Evolutionary conservation across 2,797 vertebrate species (phyloP).

Genomic region (Syngnathus rostellatus): DNA sequence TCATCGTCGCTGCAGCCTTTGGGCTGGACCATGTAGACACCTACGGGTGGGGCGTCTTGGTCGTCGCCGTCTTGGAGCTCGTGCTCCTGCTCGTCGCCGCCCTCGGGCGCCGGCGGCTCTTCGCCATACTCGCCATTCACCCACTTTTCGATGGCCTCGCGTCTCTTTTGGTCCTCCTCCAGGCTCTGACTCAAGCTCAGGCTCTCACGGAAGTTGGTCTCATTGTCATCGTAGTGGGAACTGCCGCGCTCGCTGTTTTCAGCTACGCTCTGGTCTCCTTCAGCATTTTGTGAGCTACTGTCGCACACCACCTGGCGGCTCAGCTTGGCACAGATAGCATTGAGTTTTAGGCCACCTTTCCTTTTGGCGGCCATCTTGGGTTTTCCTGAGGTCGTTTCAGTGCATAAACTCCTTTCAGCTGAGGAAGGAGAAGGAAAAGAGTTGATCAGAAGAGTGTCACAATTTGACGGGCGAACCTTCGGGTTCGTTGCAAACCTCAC

Average conservation of each 20-base stretch:
- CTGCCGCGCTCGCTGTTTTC: conserved; percentile 75
- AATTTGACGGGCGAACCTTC: background rate
- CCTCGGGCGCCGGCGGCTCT: conserved; percentile 65
- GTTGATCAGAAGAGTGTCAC: background rate
- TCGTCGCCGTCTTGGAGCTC: conserved; percentile 62
- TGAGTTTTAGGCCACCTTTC: conserved; percentile 99
- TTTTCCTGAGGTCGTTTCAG: conserved; percentile 95
- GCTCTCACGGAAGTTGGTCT: conserved; percentile 72
- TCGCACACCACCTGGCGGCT: conserved; percentile 97
- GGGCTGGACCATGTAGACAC: conserved; percentile 97
- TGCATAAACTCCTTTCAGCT: conserved; percentile 99
- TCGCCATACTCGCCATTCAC: conserved; percentile 95
- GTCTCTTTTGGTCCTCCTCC: conserved; percentile 89
- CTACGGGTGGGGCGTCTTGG: conserved; percentile 80
- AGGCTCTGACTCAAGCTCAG: conserved; percentile 74
- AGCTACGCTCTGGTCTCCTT: conserved; percentile 66
- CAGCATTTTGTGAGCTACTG: conserved; percentile 76
- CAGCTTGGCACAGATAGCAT: conserved; percentile 99
- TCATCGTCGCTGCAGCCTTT: conserved; percentile 95
- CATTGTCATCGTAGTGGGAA: conserved; percentile 70
- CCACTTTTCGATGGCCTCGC: conserved; percentile 98
- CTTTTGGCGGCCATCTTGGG: conserved; percentile 98
- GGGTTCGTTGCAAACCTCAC: background rate
- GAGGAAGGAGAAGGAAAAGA: conserved; percentile 22
- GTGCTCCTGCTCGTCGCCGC: conserved; percentile 51